Evolutionary conservation across 2,888 invertebrate species (phyloP).

Genomic region (Rhagonycha lutea): DNA sequence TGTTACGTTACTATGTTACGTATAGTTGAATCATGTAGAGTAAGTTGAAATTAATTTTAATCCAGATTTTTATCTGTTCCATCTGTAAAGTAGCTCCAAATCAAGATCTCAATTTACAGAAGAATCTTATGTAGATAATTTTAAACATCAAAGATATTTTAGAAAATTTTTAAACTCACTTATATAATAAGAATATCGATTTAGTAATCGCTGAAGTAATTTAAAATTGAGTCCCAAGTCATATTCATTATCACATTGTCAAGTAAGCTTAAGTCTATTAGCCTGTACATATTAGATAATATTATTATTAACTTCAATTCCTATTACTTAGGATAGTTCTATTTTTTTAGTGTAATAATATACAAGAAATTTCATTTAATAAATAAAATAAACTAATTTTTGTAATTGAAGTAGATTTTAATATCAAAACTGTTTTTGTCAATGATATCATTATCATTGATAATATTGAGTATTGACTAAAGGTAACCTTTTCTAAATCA

Average conservation of each 20-base stretch:
- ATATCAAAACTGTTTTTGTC: not conserved
- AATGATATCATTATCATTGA: too few species aligned
- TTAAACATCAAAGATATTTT: slow-evolving; percentile 4
- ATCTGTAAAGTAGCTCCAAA: not conserved
- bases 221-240: not conserved
- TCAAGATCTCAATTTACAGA: slow-evolving; percentile 15
- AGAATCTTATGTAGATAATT: not conserved
- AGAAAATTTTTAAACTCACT: not conserved
- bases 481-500: too few species aligned
- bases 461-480: too few species aligned
- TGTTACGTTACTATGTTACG: slow-evolving; percentile 3
- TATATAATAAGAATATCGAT: not conserved
- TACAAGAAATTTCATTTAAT: slow-evolving; percentile 22
- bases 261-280: slow-evolving; percentile 29
- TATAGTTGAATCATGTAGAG: not conserved
- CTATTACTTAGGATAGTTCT: slow-evolving; percentile 17
- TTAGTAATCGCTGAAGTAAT: slow-evolving; percentile 9
- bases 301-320: slow-evolving; percentile 25
- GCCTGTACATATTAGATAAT: slow-evolving; percentile 42
- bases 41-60: not conserved
- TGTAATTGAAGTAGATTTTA: not conserved
- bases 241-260: slow-evolving; percentile 14
- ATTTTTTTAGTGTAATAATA: slow-evolving; percentile 17
- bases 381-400: slow-evolving; percentile 8
- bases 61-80: not conserved